phyloP scores from a whole-genome alignment of 2,888 invertebrate genomes.

The Perizoma affinitatum region DNA sequence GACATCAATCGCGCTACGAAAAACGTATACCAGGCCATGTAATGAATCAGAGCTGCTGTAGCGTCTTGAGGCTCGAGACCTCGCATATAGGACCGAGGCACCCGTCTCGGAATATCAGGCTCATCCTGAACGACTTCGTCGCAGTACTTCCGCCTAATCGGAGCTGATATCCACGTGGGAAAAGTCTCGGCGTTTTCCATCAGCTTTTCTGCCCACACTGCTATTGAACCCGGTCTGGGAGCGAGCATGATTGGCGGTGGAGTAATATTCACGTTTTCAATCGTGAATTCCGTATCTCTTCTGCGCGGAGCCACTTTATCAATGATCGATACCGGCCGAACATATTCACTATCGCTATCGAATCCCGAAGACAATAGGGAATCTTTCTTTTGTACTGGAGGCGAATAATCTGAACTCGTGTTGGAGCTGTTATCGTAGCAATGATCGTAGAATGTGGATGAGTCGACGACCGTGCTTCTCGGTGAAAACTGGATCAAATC shows the following conservation, averaged over 20 bases:
- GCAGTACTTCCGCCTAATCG: slow-evolving; percentile 69
- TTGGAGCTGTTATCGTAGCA: slow-evolving; percentile 61
- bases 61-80: slow-evolving; percentile 91
- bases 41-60: slow-evolving; percentile 87
- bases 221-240: slow-evolving; percentile 69
- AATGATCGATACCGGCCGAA: slow-evolving; percentile 67
- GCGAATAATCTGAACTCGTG: slow-evolving; percentile 63
- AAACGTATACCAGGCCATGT: slow-evolving; percentile 91
- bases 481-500: slow-evolving; percentile 75
- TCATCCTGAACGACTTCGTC: slow-evolving; percentile 64
- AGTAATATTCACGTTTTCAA: slow-evolving; percentile 73
- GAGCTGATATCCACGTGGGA: slow-evolving; percentile 78
- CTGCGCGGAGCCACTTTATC: slow-evolving; percentile 69
- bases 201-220: slow-evolving; percentile 78
- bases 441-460: slow-evolving; percentile 53
- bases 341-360: slow-evolving; percentile 72
- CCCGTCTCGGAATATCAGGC: slow-evolving; percentile 67
- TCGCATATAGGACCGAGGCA: slow-evolving; percentile 81
- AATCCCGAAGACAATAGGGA: slow-evolving; percentile 42
- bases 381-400: slow-evolving; percentile 45
- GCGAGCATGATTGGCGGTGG: slow-evolving; percentile 78
- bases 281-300: slow-evolving; percentile 58
- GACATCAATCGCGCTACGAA: slow-evolving; percentile 88
- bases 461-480: slow-evolving; percentile 43
- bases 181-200: slow-evolving; percentile 83